A percentile compares a stretch with the other conserved stretches of the same genome.
Conservation (phyloP, 1,140 invertebrate species). For the Aradophagus sp. region DNA sequence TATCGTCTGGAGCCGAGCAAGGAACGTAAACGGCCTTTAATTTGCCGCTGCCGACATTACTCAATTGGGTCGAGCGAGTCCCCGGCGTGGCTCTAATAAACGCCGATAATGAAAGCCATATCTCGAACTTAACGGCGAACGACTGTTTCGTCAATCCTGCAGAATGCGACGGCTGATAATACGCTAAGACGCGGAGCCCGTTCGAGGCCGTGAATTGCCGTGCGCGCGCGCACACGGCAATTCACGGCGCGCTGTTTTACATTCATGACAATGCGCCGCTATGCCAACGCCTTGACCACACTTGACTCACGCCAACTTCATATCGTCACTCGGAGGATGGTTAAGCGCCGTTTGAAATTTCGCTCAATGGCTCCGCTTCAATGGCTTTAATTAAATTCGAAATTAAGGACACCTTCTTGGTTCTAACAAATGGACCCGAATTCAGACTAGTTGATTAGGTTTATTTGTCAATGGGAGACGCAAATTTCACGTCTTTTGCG, state of each 20-base stretch:
- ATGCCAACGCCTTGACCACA: conserved; percentile 39
- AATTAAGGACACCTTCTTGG: conserved; percentile 8
- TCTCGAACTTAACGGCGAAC: conserved; percentile 11
- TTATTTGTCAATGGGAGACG: no score
- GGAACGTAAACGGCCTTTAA: conserved; percentile 18
- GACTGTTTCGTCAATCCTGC: conserved; percentile 36
- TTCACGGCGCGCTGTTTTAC: conserved; percentile 29
- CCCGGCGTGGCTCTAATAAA: conserved; percentile 20
- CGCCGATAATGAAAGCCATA: conserved; percentile 38
- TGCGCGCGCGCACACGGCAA: conserved; percentile 6
- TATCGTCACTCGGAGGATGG: conserved; percentile 33
- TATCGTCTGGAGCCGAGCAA: conserved; percentile 1
- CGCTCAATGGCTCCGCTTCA: conserved; percentile 14
- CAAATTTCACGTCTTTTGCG: no score
- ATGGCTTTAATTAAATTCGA: conserved; percentile 34
- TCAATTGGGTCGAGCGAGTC: conserved; percentile 11
- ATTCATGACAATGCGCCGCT: conserved; percentile 43
- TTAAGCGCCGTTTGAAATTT: conserved; percentile 29
- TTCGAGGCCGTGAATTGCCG: no score
- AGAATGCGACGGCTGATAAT: conserved; percentile 30
- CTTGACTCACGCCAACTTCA: conserved; percentile 25
- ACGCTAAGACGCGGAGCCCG: conserved; percentile 17
- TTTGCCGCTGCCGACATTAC: conserved; percentile 11
- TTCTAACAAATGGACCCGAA: conserved; percentile 5
- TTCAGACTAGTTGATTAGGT: background rate